Percentiles rank a stretch among this genome's conserved stretches.
phyloP scores from a whole-genome alignment of 2,113 vertebrate species.

The Ptilonorhynchus violaceus region DNA sequence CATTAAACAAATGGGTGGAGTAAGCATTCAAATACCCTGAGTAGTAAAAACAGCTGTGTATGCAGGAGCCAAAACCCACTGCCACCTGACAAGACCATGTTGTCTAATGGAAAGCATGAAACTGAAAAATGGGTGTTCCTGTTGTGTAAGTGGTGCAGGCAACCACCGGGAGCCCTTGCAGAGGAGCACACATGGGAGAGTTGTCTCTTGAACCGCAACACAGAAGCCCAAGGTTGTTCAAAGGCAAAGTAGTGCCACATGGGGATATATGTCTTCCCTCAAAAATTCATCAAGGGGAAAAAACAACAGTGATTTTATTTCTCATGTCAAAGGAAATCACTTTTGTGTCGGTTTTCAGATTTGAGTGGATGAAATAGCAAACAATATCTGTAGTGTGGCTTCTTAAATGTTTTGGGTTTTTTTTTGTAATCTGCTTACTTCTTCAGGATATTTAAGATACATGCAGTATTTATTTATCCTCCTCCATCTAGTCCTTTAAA shows the following conservation, averaged over 20 bases:
- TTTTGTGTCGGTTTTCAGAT: background rate
- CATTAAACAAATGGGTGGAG: constrained; percentile 45
- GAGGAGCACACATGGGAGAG: fast-evolving
- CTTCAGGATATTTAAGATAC: background rate
- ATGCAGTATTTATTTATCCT: background rate
- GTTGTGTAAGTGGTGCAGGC: background rate
- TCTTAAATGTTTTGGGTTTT: fast-evolving
- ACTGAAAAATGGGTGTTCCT: background rate
- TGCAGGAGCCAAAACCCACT: background rate
- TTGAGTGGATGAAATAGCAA: background rate
- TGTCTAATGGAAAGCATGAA: background rate
- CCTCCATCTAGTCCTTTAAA: background rate
- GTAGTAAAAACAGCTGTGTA: background rate
- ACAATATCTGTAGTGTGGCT: background rate
- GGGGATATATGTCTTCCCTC: background rate
- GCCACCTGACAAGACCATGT: background rate
- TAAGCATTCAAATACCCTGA: background rate
- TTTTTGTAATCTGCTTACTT: background rate
- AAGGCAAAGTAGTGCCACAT: background rate
- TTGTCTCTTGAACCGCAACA: background rate
- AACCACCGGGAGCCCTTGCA: background rate
- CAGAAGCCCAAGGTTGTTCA: background rate
- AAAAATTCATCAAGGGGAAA: background rate
- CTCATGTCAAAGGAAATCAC: background rate
- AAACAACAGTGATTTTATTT: fast-evolving